Percentiles rank a stretch among this genome's conserved stretches.
Conservation (phyloP, 1,140 invertebrate species). For the Thrips palmi region DNA sequence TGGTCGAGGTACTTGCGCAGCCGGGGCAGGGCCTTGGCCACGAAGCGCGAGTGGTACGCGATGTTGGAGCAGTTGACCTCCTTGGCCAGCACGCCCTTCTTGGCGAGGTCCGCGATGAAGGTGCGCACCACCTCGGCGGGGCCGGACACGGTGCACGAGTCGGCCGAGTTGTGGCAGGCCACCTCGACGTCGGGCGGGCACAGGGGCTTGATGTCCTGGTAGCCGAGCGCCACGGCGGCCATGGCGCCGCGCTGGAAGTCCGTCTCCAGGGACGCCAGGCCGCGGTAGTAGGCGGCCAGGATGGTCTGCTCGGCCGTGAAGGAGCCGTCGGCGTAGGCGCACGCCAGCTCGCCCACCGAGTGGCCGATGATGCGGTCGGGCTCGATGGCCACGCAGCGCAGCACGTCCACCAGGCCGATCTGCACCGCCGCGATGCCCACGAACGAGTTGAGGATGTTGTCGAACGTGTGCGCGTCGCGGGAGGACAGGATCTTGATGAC, state of each 20-base stretch:
- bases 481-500: slow-evolving; percentile 61
- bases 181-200: slow-evolving; percentile 36
- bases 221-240: slow-evolving; percentile 58
- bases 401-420: slow-evolving; percentile 55
- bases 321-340: slow-evolving; percentile 67
- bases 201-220: slow-evolving; percentile 29
- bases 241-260: slow-evolving; percentile 60
- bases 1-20: slow-evolving; percentile 47
- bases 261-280: slow-evolving; percentile 61
- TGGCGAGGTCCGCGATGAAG: slow-evolving; percentile 27
- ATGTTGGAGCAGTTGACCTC: slow-evolving; percentile 47
- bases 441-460: slow-evolving; percentile 74
- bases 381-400: slow-evolving; percentile 38
- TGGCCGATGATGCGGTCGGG: slow-evolving; percentile 64
- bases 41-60: slow-evolving; percentile 60
- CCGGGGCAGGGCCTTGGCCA: slow-evolving; percentile 51
- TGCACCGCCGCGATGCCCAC: slow-evolving; percentile 69
- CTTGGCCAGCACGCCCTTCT: slow-evolving; percentile 37
- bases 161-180: slow-evolving; percentile 49
- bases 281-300: slow-evolving; percentile 63
- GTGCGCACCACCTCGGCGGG: slow-evolving; percentile 29
- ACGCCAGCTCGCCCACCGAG: slow-evolving; percentile 60
- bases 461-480: slow-evolving; percentile 48
- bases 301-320: slow-evolving; percentile 66
- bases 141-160: slow-evolving; percentile 34